phyloP scores from a whole-genome alignment of 2,888 invertebrate species.

The Quadriops clusia region DNA sequence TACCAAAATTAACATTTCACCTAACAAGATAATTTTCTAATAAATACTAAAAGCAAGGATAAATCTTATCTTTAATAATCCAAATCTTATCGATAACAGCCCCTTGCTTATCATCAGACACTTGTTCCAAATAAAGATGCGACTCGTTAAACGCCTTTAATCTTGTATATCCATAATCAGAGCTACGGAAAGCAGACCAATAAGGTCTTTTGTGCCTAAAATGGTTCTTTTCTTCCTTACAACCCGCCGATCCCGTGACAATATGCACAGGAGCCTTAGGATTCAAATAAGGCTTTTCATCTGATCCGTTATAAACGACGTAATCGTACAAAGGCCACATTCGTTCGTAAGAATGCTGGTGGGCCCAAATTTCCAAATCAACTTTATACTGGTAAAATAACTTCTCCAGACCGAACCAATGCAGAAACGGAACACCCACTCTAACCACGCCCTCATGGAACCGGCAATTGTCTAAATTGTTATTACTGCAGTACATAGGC shows the following conservation, averaged over 20 bases:
- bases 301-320: conserved; percentile 55
- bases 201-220: conserved; percentile 40
- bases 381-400: conserved; percentile 84
- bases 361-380: conserved; percentile 91
- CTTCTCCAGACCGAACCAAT: conserved; percentile 64
- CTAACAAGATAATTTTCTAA: too few relatives aligned
- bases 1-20: too few relatives aligned
- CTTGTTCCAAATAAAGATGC: conserved; percentile 84
- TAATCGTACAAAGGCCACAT: conserved; percentile 89
- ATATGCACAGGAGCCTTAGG: conserved; percentile 81
- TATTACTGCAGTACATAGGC: conserved; percentile 69
- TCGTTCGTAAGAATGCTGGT: conserved; percentile 95
- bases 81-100: conserved; percentile 56
- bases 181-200: conserved; percentile 78
- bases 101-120: conserved; percentile 60
- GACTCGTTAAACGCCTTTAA: conserved; percentile 68
- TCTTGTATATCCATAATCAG: conserved; percentile 87
- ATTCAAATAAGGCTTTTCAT: conserved; percentile 55
- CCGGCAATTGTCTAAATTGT: conserved; percentile 53
- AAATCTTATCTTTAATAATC: conserved; percentile 50
- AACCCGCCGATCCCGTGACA: conserved; percentile 80
- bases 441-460: conserved; percentile 48
- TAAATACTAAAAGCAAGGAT: too few relatives aligned
- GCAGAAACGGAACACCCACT: conserved; percentile 46
- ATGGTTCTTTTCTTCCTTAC: conserved; percentile 68